Evolutionary conservation across 2,797 vertebrate species (phyloP), one percentile per base, ranked within the genome.

Genomic region (Sarcoramphus papa): DNA sequence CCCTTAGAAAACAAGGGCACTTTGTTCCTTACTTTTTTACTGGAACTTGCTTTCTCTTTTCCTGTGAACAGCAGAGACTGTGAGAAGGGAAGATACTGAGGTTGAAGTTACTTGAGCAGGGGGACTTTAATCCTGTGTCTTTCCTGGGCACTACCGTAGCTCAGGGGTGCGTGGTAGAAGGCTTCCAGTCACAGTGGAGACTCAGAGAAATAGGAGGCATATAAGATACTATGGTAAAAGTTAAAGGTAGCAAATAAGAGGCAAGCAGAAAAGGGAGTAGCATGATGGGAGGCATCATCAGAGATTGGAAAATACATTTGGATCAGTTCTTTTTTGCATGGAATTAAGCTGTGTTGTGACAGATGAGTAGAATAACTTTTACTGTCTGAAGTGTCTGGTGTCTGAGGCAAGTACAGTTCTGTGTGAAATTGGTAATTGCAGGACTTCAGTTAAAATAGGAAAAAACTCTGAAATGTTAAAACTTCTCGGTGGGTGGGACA

Each of bases 131-230:
- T 73, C 13, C 35, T 24, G 1, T 53, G 20, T 75, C 23, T 75
- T 85, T 69, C 33, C 24, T 82, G 78, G 43, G 51, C 6, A 2
- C 27, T 69, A 2, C 14, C 1, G 1, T 65, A 78, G 31, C 23
- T 69, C n/a, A n/a, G 28, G 21, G 16, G 8, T 65, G 18, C 2
- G 0, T 59, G n/a, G 48, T 48, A 53, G 43, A 31, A 59, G 27
- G 33, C 18, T 57, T 73, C 12, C 16, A 69, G 51, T 87, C 4
- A 2, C 35, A 48, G 27, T 31, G 65, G 72, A 69, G n/a, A 50
- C 21, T 25, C 0, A 0, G 35, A 69, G 56, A 74, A 77, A 12
- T 33, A 37, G 45, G 27, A 90, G 43, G 31, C 5, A 0, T 33
- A 0, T 40, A 21, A 51, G 50, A 57, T 54, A 41, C 31, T 40